phyloP scores from a whole-genome alignment of 2,113 vertebrate genomes.

The Maylandia zebra region DNA sequence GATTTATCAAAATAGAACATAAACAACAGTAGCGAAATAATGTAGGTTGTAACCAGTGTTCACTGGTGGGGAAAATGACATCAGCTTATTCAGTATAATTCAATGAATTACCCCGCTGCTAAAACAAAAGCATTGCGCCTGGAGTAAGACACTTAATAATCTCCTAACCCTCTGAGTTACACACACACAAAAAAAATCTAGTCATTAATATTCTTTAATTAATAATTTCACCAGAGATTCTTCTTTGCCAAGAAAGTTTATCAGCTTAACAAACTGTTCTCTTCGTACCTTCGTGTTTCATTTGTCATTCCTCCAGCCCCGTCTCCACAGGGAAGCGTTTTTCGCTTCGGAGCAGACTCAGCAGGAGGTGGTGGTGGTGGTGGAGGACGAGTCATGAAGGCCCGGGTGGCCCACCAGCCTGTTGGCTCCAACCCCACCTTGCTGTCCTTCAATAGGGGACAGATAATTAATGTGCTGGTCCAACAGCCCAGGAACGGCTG shows the following conservation, averaged over 20 bases:
- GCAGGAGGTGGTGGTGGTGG: background rate
- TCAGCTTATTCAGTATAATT: background rate
- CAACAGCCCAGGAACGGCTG: slow-evolving; percentile 83
- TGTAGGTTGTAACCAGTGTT: background rate
- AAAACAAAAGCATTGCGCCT: background rate
- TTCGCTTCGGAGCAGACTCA: background rate
- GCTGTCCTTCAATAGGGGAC: slow-evolving; percentile 76
- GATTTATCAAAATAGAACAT: background rate
- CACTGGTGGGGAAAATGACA: background rate
- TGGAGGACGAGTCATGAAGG: slow-evolving; percentile 32
- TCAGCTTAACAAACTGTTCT: background rate
- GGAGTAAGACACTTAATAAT: background rate
- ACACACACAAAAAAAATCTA: background rate
- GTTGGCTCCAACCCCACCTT: slow-evolving; percentile 73
- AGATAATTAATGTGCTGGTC: slow-evolving; percentile 73
- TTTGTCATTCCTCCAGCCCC: slow-evolving; percentile 50
- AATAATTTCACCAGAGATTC: background rate
- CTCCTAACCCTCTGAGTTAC: background rate
- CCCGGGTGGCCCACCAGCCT: slow-evolving; percentile 54
- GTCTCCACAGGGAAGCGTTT: slow-evolving; percentile 57
- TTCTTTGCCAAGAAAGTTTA: background rate
- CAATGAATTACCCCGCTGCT: background rate
- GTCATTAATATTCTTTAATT: background rate
- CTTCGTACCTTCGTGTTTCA: background rate
- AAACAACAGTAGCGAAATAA: background rate